Base-by-base conservation (phyloP, 2,113 vertebrate genomes). In the Macrotis lagotis region DNA sequence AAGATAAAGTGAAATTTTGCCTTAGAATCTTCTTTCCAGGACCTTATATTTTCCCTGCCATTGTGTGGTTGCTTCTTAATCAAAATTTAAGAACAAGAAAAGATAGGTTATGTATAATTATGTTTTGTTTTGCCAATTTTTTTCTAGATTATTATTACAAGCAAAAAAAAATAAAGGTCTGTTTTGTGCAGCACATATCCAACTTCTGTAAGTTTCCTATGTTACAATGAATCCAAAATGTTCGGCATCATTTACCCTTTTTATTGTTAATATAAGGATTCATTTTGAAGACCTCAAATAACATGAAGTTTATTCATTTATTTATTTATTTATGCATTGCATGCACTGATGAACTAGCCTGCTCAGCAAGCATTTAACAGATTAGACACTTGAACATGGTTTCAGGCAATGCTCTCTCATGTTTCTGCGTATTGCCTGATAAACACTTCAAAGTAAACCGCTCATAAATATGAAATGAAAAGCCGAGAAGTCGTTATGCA, bases 381-480 rank as follows among this genome's bases (percentile, higher is more conserved):
- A 99, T 99, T 99, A 99, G 98, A 98, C 96, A 96, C 98, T 96
- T 95, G 98, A 98, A 99, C 98, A 98, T 98, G 98, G 98, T 99
- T 98, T 98, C 98, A 97, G 99, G 98, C 98, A 98, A 98, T 98
- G 98, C 99, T 98, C 98, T 98, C 98, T 98, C 98, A 98, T 98
- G 98, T 98, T 99, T 98, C 98, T 99, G 98, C 96, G 97, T 98
- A 98, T 98, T 98, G 98, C 98, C 98, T 99, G 99, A 99, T 99
- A 99, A 99, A 99, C 98, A 99, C 99, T 99, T 99, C 99, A 99
- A 99, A 99, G 99, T 98, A 98, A 98, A 98, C 98, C 97, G 98
- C 98, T 99, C 98, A 99, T 99, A 99, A 99, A 99, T 98, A 99
- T 99, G 98, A 99, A 99, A 99, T 98, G 98, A 99, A 99, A 99